A percentile compares a stretch with the other conserved stretches of the same genome.
Conservation (phyloP, 2,113 vertebrate species). For the Sitta europaea region DNA sequence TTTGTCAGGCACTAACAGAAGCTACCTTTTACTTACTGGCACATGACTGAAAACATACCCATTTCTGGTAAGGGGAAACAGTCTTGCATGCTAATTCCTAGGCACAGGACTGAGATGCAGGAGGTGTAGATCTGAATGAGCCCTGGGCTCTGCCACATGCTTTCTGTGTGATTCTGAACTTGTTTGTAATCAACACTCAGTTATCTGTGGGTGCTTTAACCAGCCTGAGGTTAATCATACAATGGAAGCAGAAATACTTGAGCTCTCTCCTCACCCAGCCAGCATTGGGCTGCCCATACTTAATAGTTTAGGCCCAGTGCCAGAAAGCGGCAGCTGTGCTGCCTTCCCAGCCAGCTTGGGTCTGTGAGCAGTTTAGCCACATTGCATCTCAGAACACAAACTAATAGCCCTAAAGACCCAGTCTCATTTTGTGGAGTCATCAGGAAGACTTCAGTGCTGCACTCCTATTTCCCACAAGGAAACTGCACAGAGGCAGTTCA, state of each 20-base stretch:
- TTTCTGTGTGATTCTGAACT: neutral
- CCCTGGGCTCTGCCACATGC: neutral
- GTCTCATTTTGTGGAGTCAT: neutral
- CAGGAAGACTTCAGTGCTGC: neutral
- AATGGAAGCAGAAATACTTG: neutral
- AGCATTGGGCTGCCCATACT: neutral
- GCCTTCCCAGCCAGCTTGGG: neutral
- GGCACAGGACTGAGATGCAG: neutral
- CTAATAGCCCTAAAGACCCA: neutral
- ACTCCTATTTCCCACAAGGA: neutral
- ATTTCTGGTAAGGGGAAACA: neutral
- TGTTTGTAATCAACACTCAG: neutral
- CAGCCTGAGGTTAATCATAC: neutral
- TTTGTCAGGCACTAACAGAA: neutral
- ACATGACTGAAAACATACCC: neutral
- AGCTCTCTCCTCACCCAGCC: neutral
- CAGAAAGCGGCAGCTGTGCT: constrained; percentile 10
- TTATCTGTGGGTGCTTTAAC: neutral
- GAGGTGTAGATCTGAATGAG: neutral
- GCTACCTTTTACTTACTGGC: neutral
- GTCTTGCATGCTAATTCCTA: fast-evolving
- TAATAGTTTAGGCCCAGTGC: neutral
- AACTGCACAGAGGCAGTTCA: neutral
- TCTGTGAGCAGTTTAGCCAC: neutral
- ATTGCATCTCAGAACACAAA: neutral